A percentile compares a stretch with the other conserved stretches of the same genome.
These are phyloP conservation scores for Peromyscus polionotus DNA, from an alignment of 2,113 vertebrate genomes.

Conservation along the genomic window DNA sequence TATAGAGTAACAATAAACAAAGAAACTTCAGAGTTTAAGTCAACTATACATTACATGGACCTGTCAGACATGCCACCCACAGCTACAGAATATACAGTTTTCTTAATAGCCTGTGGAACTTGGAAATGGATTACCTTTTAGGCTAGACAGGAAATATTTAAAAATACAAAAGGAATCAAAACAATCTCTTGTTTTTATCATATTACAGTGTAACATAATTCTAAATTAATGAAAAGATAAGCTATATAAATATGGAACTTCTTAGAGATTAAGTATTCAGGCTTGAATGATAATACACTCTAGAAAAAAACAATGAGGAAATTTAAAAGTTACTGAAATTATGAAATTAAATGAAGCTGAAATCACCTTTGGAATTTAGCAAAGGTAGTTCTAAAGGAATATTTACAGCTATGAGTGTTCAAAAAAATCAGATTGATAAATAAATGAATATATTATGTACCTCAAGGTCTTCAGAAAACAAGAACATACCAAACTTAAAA, in stretches of 20 bases:
- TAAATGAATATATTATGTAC: neutral
- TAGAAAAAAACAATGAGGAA: neutral
- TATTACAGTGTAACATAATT: neutral
- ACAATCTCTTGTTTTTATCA: neutral
- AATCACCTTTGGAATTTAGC: neutral
- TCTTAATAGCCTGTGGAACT: neutral
- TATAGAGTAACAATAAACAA: neutral
- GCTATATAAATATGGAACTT: neutral
- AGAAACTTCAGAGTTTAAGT: neutral
- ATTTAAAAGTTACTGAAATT: neutral
- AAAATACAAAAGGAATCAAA: neutral
- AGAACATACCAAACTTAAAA: neutral
- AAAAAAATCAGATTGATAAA: neutral
- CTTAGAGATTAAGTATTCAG: neutral
- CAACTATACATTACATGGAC: neutral
- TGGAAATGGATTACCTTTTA: neutral
- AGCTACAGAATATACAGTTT: neutral
- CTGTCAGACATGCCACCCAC: neutral
- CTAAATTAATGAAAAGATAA: neutral
- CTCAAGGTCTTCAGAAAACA: neutral
- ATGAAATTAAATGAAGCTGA: neutral
- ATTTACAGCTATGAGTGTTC: neutral
- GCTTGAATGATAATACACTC: neutral
- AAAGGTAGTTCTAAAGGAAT: neutral
- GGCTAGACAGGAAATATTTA: neutral